Percentiles rank a stretch among this genome's conserved stretches.
Conservation (phyloP, 2,888 invertebrate species). For the Nephrotoma guestfalica region DNA sequence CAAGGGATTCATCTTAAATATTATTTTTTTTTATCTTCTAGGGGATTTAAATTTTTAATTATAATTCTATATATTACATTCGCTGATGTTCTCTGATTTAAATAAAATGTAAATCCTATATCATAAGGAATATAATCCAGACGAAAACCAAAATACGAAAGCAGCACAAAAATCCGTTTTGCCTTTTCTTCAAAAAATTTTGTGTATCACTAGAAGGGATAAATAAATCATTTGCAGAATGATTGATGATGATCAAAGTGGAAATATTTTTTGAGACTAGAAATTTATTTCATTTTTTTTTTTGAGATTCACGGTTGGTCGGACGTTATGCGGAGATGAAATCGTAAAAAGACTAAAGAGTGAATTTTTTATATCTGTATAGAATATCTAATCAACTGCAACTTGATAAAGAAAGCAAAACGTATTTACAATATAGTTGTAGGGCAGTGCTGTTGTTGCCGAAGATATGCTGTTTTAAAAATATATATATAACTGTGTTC, state of each 20-base stretch:
- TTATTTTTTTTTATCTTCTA: background rate
- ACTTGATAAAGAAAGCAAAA: background rate
- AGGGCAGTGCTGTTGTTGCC: too few relatives aligned
- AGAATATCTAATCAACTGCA: background rate
- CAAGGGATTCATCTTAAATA: background rate
- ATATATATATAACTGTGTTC: too few relatives aligned
- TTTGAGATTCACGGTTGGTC: background rate
- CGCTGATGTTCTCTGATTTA: background rate
- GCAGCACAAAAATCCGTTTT: background rate
- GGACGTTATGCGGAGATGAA: background rate
- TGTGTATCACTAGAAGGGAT: background rate
- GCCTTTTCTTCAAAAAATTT: background rate
- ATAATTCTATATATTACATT: background rate
- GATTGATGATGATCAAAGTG: background rate
- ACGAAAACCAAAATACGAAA: background rate
- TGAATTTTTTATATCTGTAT: background rate
- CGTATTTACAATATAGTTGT: too few relatives aligned
- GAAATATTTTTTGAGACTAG: background rate
- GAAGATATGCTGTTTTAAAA: too few relatives aligned
- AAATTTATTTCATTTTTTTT: background rate
- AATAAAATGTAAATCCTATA: background rate
- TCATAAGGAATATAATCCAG: background rate
- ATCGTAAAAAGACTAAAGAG: background rate
- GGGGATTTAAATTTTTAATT: background rate
- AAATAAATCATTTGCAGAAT: background rate